phyloP scores from a whole-genome alignment of 2,888 invertebrate genomes.

The Cephus pygmeus region DNA sequence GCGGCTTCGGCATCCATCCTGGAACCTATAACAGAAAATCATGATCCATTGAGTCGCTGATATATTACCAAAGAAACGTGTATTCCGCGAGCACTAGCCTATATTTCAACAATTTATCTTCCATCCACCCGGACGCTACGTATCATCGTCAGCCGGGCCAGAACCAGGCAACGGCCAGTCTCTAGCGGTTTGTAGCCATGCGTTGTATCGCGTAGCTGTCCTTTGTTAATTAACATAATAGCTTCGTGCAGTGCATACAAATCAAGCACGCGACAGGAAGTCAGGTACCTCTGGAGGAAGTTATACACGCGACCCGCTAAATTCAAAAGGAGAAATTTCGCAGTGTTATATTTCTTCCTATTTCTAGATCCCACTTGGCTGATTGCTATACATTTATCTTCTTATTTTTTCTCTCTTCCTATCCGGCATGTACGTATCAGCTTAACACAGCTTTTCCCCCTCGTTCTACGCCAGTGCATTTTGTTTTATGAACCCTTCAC shows the following conservation, averaged over 20 bases:
- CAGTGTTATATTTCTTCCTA: neutral
- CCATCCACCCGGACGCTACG: neutral
- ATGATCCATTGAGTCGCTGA: neutral
- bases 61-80: neutral
- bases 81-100: neutral
- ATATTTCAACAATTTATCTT: neutral
- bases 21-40: constrained; percentile 33
- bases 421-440: neutral
- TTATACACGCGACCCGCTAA: neutral
- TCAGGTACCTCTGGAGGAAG: neutral
- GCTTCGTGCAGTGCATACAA: neutral
- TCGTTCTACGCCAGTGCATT: neutral
- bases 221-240: constrained; percentile 47
- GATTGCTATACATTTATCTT: neutral
- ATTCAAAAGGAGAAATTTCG: neutral
- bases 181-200: neutral
- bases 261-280: neutral
- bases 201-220: constrained; percentile 33
- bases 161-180: neutral
- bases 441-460: neutral
- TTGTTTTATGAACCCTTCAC: neutral
- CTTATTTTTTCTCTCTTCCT: neutral
- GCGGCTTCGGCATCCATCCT: constrained; percentile 62
- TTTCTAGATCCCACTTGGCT: neutral
- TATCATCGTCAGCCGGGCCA: neutral